phyloP scores from a whole-genome alignment of 2,888 invertebrate species.

The Oasisia sp. region DNA sequence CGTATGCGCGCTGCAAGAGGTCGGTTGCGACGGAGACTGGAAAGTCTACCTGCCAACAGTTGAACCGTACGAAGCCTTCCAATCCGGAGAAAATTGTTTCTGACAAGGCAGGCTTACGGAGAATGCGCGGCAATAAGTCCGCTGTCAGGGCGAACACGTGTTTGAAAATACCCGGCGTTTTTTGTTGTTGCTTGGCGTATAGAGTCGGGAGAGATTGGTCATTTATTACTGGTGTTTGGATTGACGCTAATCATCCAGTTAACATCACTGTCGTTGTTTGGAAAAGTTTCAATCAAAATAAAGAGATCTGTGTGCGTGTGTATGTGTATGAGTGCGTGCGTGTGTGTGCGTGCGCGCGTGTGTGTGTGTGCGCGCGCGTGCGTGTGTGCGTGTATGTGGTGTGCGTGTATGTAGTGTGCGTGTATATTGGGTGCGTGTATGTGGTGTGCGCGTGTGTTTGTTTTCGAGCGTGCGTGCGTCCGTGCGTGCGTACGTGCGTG shows the following conservation, averaged over 20 bases:
- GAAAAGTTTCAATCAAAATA: not conserved
- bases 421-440: no score
- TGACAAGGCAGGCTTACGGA: not conserved
- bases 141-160: not conserved
- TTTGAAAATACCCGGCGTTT: not conserved
- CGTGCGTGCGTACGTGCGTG: not conserved
- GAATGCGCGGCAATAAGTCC: not conserved
- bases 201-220: no score
- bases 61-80: not conserved
- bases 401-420: not conserved
- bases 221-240: no score
- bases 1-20: not conserved
- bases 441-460: no score
- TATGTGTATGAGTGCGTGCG: not conserved
- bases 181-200: not conserved
- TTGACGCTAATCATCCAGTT: not conserved
- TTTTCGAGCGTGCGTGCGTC: not conserved
- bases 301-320: not conserved
- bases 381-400: not conserved
- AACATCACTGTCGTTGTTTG: not conserved
- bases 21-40: not conserved
- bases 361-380: not conserved
- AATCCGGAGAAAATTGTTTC: not conserved
- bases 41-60: not conserved
- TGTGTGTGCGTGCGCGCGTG: not conserved